These are phyloP conservation scores for Riptortus pedestris DNA, from an alignment of 1,140 invertebrate genomes.

Conservation along the genomic window DNA sequence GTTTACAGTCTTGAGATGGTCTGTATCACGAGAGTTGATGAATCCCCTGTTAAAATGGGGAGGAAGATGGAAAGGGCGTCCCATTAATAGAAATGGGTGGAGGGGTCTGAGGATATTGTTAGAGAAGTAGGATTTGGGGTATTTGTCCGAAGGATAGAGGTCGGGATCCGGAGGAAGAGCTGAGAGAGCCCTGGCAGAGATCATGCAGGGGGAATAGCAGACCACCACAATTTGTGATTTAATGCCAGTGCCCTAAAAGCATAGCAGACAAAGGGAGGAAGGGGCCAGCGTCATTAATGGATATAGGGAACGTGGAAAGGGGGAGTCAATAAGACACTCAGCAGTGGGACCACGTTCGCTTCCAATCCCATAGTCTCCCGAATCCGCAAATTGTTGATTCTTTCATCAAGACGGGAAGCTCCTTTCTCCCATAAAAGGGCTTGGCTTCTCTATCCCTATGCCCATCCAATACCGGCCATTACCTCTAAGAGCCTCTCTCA, in stretches of 20 bases:
- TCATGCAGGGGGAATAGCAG: not conserved
- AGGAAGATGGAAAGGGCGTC: not conserved
- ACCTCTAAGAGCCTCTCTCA: slow-evolving; percentile 1
- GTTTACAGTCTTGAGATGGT: too few relatives aligned
- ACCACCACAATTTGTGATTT: slow-evolving; percentile 12
- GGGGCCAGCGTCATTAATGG: slow-evolving; percentile 8
- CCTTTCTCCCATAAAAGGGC: slow-evolving; percentile 12
- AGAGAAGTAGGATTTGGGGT: not conserved
- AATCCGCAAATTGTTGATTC: slow-evolving; percentile 11
- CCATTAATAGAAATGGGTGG: not conserved
- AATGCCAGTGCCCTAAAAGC: slow-evolving; percentile 14
- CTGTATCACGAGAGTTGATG: too few relatives aligned
- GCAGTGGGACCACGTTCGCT: slow-evolving; percentile 14
- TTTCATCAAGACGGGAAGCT: slow-evolving; percentile 5
- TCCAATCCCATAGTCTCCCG: slow-evolving; percentile 1
- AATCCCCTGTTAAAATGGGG: too few relatives aligned
- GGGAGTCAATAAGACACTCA: slow-evolving; percentile 14
- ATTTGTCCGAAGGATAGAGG: not conserved
- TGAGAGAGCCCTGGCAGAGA: not conserved
- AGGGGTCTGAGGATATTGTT: not conserved
- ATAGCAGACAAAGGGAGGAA: not conserved
- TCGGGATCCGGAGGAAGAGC: too few relatives aligned
- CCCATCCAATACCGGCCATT: not conserved
- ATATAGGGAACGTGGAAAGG: not conserved
- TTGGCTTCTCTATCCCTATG: too few relatives aligned